Conservation (phyloP, 2,888 invertebrate genomes). For the Tortricodes alternella region DNA sequence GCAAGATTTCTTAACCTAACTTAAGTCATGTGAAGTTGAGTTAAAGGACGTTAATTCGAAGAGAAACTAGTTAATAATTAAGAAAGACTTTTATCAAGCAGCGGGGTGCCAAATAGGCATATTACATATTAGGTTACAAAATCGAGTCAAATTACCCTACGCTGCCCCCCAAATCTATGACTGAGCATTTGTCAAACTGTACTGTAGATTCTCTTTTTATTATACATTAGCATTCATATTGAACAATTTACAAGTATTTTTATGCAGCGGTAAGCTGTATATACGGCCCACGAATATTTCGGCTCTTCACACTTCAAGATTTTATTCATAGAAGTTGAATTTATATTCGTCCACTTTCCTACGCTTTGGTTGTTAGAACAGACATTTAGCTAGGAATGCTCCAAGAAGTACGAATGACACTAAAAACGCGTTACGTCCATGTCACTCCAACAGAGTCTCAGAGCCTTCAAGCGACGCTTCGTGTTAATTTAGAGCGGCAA, state of each 20-base stretch:
- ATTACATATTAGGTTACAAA: slow-evolving; percentile 10
- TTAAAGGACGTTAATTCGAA: background rate
- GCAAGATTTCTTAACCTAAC: too few species aligned
- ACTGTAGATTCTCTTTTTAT: slow-evolving; percentile 14
- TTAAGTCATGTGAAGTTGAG: too few species aligned
- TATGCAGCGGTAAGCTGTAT: background rate
- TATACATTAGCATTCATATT: slow-evolving; percentile 9
- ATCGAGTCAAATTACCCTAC: slow-evolving; percentile 7
- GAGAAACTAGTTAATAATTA: slow-evolving; percentile 21
- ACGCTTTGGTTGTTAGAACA: slow-evolving; percentile 1
- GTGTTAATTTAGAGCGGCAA: background rate
- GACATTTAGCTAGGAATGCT: slow-evolving; percentile 20
- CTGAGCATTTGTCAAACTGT: slow-evolving; percentile 4
- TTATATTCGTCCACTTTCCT: slow-evolving; percentile 21
- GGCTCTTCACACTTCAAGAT: slow-evolving; percentile 23
- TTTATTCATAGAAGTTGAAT: slow-evolving; percentile 13
- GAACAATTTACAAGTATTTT: slow-evolving; percentile 19
- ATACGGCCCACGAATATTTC: slow-evolving; percentile 4
- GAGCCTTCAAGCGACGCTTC: background rate
- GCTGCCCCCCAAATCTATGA: slow-evolving; percentile 1
- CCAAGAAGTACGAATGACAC: slow-evolving; percentile 7
- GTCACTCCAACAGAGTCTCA: background rate
- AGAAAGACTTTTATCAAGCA: background rate
- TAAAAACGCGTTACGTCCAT: background rate
- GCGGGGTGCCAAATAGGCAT: slow-evolving; percentile 18